A percentile compares a stretch with the other conserved stretches of the same genome.
Conservation (phyloP, 2,888 invertebrate species). For the Arctia plantaginis region DNA sequence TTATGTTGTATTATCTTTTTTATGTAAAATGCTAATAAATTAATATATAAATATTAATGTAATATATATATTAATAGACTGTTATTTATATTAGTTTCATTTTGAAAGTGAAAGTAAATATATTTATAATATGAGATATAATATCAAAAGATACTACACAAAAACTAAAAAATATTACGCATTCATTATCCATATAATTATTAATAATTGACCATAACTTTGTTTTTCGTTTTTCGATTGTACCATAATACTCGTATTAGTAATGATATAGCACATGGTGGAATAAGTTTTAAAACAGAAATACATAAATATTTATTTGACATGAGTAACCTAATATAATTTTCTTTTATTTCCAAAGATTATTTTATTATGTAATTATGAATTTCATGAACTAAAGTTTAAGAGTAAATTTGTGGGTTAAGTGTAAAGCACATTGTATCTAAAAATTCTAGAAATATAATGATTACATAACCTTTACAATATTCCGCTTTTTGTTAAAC, state of each 20-base stretch:
- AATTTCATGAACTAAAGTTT: no score
- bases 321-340: neutral
- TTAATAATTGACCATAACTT: neutral
- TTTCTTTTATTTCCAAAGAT: neutral
- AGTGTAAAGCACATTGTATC: no score
- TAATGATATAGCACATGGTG: no score
- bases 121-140: neutral
- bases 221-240: neutral
- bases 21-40: neutral
- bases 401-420: no score
- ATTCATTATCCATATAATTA: no score
- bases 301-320: no score
- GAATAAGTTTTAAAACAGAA: no score
- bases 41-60: neutral
- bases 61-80: neutral
- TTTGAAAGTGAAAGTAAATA: neutral
- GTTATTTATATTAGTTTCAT: neutral
- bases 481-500: conserved; percentile 7
- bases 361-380: neutral
- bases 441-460: neutral
- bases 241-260: neutral
- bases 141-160: neutral
- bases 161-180: neutral
- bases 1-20: neutral
- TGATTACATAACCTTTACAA: conserved; percentile 8